phyloP scores from a whole-genome alignment of 2,888 invertebrate species.

The Eilema depressum region DNA sequence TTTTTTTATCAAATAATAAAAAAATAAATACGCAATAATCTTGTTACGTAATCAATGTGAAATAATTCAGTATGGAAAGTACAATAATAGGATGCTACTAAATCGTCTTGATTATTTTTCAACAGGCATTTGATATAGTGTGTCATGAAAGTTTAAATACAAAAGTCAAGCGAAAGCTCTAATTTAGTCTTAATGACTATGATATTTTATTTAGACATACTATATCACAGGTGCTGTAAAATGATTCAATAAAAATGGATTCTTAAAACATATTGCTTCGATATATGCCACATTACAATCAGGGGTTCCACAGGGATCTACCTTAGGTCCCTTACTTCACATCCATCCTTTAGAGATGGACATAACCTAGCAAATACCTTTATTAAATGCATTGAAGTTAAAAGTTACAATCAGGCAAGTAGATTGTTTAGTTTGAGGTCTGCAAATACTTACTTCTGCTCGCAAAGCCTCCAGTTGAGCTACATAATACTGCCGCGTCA shows the following conservation, averaged over 20 bases:
- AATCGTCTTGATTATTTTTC: background rate
- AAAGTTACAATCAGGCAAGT: too few relatives aligned
- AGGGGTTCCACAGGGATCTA: background rate
- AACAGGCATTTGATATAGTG: background rate
- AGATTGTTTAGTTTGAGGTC: too few relatives aligned
- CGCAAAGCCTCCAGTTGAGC: slow-evolving; percentile 56
- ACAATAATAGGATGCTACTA: background rate
- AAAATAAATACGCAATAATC: background rate
- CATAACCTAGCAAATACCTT: too few relatives aligned
- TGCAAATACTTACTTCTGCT: slow-evolving; percentile 57
- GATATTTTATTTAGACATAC: too few relatives aligned
- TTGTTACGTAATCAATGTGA: background rate
- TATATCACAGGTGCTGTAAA: too few relatives aligned
- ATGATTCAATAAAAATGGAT: background rate
- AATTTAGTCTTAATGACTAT: background rate
- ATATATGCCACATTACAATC: background rate
- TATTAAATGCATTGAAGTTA: too few relatives aligned
- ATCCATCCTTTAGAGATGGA: too few relatives aligned
- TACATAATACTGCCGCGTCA: slow-evolving; percentile 72
- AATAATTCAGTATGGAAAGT: background rate
- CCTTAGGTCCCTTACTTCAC: background rate
- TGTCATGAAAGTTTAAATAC: background rate
- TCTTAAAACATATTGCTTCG: too few relatives aligned
- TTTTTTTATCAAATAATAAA: background rate
- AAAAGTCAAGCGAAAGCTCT: background rate